Base-by-base conservation (phyloP, 53 echinoderm and acorn worm genomes). In the Patiria pectinifera region DNA sequence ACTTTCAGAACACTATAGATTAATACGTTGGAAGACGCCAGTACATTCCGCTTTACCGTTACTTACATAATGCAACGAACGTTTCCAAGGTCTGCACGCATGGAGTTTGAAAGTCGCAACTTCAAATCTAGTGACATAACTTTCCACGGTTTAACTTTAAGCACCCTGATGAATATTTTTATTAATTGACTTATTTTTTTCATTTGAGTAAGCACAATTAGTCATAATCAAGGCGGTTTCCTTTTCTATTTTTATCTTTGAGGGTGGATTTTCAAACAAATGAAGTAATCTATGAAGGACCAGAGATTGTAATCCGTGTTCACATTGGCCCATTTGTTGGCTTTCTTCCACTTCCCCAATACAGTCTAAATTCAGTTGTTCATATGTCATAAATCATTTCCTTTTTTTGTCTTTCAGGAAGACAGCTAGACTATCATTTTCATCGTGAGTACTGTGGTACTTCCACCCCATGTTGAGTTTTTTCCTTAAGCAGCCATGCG, bases 381-480 rank as follows among this genome's bases (percentile, higher is more conserved):
- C 15, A 11, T 66, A 3, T 66, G 66, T 66, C 66, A 66, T 66
- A 66, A 66, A 26, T 76, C 43, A 76, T 76, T 76, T 76, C 76
- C 76, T 76, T 26, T 76, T 76, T 76, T n/a, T 76, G 66, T 19
- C 3, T 18, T 14, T 45, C 11, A 85, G 66, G 89, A 89, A 89
- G 89, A 59, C 78, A 77, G 48, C 79, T 26, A 79, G 89, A 63
- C 89, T 35, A 89, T 35, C 58, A 79, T 78, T 89, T 71, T 71
- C 71, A 85, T 8, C 46, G 46, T 69, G 45, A 43, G 43, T 69
- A 81, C 81, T 81, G 12, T 45, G 81, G 47, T 45, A 81, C 48
- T 81, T 81, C 46, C 48, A 47, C 81, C 12, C 19, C 66, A 66
- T 66, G 66, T 18, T 11, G 66, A 66, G 14, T 66, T 66, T 18